Evolutionary conservation across 2,113 vertebrate species (phyloP).

Genomic region (Azemiops feae): DNA sequence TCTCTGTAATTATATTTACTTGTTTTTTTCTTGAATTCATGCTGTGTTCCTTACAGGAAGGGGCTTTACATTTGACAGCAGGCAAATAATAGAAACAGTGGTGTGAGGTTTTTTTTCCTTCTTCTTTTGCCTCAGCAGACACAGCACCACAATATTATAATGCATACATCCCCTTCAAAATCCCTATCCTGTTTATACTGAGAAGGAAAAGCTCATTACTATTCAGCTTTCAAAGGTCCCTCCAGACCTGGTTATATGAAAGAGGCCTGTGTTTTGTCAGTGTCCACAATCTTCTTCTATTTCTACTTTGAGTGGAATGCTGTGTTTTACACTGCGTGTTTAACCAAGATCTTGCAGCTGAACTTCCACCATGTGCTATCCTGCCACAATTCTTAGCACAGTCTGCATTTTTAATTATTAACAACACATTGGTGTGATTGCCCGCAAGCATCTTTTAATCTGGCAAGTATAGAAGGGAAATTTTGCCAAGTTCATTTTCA

Average conservation of each 20-base stretch:
- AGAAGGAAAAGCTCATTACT: neutral
- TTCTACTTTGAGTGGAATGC: neutral
- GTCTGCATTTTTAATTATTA: neutral
- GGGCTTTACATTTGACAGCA: constrained; percentile 27
- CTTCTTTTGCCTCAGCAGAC: constrained; percentile 46
- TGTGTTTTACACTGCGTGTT: neutral
- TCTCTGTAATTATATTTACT: constrained; percentile 1
- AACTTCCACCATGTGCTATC: neutral
- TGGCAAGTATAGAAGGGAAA: neutral
- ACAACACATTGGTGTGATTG: neutral
- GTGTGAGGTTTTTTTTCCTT: neutral
- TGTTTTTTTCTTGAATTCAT: constrained; percentile 11
- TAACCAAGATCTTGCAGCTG: neutral
- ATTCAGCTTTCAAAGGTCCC: neutral
- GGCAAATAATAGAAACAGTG: constrained; percentile 8
- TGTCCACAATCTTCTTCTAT: neutral
- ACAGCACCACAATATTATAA: constrained; percentile 35
- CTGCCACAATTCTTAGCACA: neutral
- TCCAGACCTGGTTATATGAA: neutral
- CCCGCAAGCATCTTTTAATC: neutral
- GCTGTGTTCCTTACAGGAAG: neutral
- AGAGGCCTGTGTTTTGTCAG: too few relatives aligned
- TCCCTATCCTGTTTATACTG: neutral
- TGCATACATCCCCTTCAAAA: neutral
- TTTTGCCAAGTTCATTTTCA: neutral